Conservation (phyloP, 2,888 invertebrate species). For the Epiblema foenella region DNA sequence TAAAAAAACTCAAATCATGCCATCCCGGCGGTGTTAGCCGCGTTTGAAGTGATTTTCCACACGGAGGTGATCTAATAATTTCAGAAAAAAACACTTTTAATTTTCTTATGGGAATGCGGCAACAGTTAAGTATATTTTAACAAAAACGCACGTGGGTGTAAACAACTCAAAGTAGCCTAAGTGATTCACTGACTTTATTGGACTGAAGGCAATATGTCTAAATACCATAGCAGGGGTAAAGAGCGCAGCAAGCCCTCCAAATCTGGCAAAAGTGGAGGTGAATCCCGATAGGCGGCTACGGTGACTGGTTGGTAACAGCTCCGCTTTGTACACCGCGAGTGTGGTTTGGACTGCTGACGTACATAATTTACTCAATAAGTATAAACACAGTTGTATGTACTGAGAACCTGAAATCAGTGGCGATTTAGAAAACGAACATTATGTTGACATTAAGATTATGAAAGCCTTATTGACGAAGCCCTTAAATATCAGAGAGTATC, state of each 20-base stretch:
- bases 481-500: neutral
- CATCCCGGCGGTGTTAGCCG: no score
- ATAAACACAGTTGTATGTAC: constrained; percentile 64
- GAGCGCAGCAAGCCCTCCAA: constrained; percentile 86
- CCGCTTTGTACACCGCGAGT: constrained; percentile 84
- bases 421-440: neutral
- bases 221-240: constrained; percentile 83
- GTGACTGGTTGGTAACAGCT: constrained; percentile 86
- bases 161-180: no score
- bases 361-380: constrained; percentile 81
- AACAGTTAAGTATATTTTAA: no score
- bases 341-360: constrained; percentile 82
- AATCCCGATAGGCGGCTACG: constrained; percentile 84
- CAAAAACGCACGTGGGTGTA: no score
- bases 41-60: no score
- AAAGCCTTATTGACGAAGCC: neutral
- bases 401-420: constrained; percentile 16
- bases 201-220: neutral
- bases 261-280: constrained; percentile 86
- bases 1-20: neutral
- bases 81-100: no score
- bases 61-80: no score
- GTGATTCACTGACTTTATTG: no score
- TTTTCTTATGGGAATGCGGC: no score
- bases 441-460: neutral